These are phyloP conservation scores for Drosophila merina DNA, from an alignment of 2,888 invertebrate species.

Conservation along the genomic window DNA sequence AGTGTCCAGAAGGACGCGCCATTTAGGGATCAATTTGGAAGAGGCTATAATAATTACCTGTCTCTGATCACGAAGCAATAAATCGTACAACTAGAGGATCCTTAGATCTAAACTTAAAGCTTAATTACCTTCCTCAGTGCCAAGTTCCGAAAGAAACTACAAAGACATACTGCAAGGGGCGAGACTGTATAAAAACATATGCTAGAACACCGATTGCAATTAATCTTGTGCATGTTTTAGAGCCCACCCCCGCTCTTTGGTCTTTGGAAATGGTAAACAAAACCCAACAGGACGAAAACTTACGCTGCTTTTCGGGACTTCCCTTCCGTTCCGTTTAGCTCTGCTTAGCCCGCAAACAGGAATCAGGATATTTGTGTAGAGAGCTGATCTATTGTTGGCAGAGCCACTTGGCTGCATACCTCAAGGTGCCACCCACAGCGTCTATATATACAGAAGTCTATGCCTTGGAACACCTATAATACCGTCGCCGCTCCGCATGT, in stretches of 20 bases:
- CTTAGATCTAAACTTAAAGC: slow-evolving; percentile 54
- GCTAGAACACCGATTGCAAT: slow-evolving; percentile 81
- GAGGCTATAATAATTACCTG: background rate
- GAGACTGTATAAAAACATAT: slow-evolving; percentile 54
- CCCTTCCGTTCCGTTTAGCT: slow-evolving; percentile 8
- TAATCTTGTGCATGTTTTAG: slow-evolving; percentile 75
- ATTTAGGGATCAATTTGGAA: slow-evolving; percentile 28
- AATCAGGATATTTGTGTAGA: slow-evolving; percentile 28
- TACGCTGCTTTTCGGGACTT: slow-evolving; percentile 39
- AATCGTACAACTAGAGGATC: too few relatives aligned
- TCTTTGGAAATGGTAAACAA: slow-evolving; percentile 48
- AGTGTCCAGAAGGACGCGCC: slow-evolving; percentile 15
- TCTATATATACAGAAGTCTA: background rate
- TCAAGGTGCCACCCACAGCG: slow-evolving; percentile 50
- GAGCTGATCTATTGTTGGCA: slow-evolving; percentile 74
- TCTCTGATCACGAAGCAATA: background rate
- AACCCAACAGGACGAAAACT: slow-evolving; percentile 56
- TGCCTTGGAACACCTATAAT: slow-evolving; percentile 6
- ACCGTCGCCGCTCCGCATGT: slow-evolving; percentile 2
- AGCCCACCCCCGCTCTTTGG: background rate
- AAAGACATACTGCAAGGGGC: slow-evolving; percentile 15
- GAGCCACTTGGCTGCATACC: slow-evolving; percentile 67
- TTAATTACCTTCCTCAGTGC: slow-evolving; percentile 71
- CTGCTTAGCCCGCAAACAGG: slow-evolving; percentile 35
- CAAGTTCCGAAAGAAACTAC: slow-evolving; percentile 48